Evolutionary conservation across 2,113 vertebrate genomes (phyloP).

Genomic region (Chlamydotis undulata): DNA sequence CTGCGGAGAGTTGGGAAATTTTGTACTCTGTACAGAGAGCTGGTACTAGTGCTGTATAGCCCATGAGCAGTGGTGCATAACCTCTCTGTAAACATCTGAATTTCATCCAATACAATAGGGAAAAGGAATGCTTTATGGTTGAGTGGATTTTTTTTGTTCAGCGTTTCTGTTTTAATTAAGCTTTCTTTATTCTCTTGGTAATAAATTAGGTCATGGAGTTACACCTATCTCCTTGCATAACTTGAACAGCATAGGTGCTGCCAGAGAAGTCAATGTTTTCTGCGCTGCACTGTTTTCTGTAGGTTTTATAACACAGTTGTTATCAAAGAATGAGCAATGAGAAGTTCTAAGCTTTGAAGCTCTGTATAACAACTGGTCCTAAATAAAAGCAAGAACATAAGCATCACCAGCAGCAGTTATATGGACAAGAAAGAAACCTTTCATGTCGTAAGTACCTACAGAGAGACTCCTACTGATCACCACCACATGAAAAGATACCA

Average conservation of each 20-base stretch:
- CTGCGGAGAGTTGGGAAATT: not conserved
- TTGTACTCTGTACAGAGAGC: not conserved
- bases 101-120: not conserved
- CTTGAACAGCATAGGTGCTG: not conserved
- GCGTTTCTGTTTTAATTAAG: not conserved
- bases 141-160: not conserved
- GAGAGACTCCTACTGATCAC: not conserved
- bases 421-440: conserved; percentile 46
- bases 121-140: not conserved
- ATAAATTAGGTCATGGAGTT: not conserved
- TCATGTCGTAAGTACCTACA: conserved; percentile 10
- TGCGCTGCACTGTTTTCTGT: not conserved
- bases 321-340: conserved; percentile 23
- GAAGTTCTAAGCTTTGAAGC: conserved; percentile 37
- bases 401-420: not conserved
- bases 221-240: not conserved
- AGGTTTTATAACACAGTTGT: not conserved
- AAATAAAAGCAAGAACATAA: conserved; percentile 13
- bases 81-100: not conserved
- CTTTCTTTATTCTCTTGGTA: not conserved
- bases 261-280: not conserved
- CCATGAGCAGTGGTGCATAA: not conserved
- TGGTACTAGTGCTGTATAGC: not conserved
- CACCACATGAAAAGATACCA: conserved; percentile 34
- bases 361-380: not conserved